phyloP scores from a whole-genome alignment of 2,113 vertebrate species.

The Seriola aureovittata region DNA sequence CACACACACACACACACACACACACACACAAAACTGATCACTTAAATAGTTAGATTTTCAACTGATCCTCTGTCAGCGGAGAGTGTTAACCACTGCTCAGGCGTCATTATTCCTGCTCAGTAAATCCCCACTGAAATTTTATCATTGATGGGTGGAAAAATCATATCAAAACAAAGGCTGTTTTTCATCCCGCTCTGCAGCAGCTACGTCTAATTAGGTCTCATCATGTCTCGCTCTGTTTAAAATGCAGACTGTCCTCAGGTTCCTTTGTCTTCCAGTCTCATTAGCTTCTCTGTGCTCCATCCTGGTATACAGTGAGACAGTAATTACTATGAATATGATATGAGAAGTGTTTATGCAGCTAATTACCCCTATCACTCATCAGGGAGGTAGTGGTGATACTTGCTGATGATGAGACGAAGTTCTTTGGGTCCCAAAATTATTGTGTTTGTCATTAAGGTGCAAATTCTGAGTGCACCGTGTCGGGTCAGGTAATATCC shows the following conservation, averaged over 20 bases:
- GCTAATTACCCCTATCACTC: slow-evolving; percentile 49
- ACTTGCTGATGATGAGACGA: slow-evolving; percentile 19
- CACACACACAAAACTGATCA: slow-evolving; percentile 14
- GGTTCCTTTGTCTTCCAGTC: slow-evolving; percentile 57
- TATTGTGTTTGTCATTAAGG: neutral
- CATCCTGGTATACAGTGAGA: slow-evolving; percentile 23
- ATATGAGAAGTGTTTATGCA: slow-evolving; percentile 46
- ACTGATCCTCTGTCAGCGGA: slow-evolving; percentile 41
- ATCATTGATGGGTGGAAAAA: slow-evolving; percentile 45
- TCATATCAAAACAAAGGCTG: slow-evolving; percentile 59
- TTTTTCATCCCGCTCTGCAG: slow-evolving; percentile 47
- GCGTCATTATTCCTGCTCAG: slow-evolving; percentile 47
- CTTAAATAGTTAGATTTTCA: slow-evolving; percentile 38
- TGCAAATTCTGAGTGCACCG: neutral
- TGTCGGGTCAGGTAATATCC: slow-evolving; percentile 6
- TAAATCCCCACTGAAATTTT: slow-evolving; percentile 53
- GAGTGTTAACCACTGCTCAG: neutral
- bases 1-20: slow-evolving; percentile 15
- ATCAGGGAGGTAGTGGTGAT: slow-evolving; percentile 39
- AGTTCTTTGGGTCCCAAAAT: slow-evolving; percentile 11
- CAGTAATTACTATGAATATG: slow-evolving; percentile 43
- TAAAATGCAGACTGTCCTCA: slow-evolving; percentile 53
- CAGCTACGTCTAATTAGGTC: slow-evolving; percentile 65
- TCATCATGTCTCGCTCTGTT: slow-evolving; percentile 57
- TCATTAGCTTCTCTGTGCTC: slow-evolving; percentile 52